Evolutionary conservation across 2,888 invertebrate genomes (phyloP).

Genomic region (Cataglyphis altisquamis): DNA sequence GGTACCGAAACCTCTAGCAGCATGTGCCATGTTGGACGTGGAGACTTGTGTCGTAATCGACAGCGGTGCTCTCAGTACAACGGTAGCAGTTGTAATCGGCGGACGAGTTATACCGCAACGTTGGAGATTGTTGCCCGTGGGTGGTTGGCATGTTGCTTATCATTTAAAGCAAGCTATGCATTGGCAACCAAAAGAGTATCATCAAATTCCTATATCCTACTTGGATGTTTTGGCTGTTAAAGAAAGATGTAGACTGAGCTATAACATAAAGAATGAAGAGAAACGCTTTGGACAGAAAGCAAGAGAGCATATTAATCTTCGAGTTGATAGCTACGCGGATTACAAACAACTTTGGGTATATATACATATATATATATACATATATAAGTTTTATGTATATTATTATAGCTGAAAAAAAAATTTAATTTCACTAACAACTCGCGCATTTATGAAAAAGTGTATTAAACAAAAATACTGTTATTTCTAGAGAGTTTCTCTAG

Average conservation of each 20-base stretch:
- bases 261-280: conserved; percentile 84
- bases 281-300: conserved; percentile 73
- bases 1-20: conserved; percentile 85
- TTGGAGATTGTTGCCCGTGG: conserved; percentile 84
- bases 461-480: conserved; percentile 1
- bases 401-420: neutral
- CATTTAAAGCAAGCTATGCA: conserved; percentile 85
- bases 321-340: conserved; percentile 83
- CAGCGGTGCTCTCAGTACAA: conserved; percentile 86
- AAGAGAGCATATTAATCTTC: conserved; percentile 82
- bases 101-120: conserved; percentile 84
- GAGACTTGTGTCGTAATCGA: conserved; percentile 86
- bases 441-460: neutral
- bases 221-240: conserved; percentile 85
- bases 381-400: neutral
- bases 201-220: conserved; percentile 85
- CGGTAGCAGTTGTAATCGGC: conserved; percentile 85
- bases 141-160: conserved; percentile 86
- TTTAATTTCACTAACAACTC: neutral
- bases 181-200: conserved; percentile 84
- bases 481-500: conserved; percentile 84
- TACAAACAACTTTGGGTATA: conserved; percentile 83
- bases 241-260: conserved; percentile 84
- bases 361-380: conserved; percentile 37
- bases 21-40: conserved; percentile 84